Evolutionary conservation across 30 jellyfish, hydroid and myxozoan species (phyloP), one percentile per base, ranked within the genome.

Genomic region (Catostylus mosaicus): DNA sequence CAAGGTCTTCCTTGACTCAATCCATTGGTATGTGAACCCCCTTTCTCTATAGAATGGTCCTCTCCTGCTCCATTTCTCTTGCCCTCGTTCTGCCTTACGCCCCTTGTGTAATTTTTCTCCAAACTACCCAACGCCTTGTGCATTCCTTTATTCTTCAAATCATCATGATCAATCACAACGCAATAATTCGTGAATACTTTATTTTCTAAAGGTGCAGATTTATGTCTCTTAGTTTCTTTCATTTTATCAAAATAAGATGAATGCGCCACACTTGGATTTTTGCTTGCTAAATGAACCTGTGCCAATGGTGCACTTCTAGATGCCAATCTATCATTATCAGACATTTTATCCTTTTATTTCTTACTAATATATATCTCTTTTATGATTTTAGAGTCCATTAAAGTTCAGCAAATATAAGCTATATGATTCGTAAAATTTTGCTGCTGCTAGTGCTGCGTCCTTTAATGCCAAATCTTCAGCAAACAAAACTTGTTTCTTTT

Each of bases 241-340:
- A 16, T 30, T 26, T 63, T 65, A 36, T 79, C 89, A 63, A 19
- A 70, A 56, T 67, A 82, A 18, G 92, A 68, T 11, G 34, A 34
- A 30, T 59, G 72, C 14, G 74, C 92, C 16, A 86, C 92, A 6
- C 30, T 23, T 26, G 92, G 92, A 35, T 82, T 82, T 64, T 69
- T 68, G 83, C 92, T 82, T 66, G 62, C 75, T 57, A 19, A 16
- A 1, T n/a, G 36, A 7, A 54, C 75, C 11, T 78, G 8, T 59
- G 45, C 38, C 11, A 24, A 59, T 16, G 71, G 71, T 3, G 38
- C 71, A 59, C 71, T 59, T 59, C 26, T 59, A 4, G 24, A 3
- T 20, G 12, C 38, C 71, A 59, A 26, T 59, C 71, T 59, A 19
- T 22, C 24, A 59, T 27, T 59, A 18, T 20, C 26, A 0, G 71